Base-by-base conservation (phyloP, 2,113 vertebrate genomes). In the Anguilla rostrata region DNA sequence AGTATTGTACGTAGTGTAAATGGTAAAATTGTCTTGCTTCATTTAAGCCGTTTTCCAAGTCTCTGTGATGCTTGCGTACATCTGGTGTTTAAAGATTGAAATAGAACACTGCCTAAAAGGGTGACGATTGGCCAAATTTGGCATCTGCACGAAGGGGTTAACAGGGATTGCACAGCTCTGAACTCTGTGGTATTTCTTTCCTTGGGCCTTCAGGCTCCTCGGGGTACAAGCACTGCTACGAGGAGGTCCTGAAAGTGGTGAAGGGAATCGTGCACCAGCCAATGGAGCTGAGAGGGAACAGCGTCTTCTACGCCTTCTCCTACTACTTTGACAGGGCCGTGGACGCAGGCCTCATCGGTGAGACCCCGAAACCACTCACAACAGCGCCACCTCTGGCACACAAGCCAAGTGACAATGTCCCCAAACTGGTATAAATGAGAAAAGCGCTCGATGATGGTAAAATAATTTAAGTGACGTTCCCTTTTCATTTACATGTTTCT, bases 281-380 rank as follows among this genome's bases (percentile, higher is more conserved):
- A 0, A 90, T 95, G 15, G 96, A 98, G 89, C 92, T 98, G 9
- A 90, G 94, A 88, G 92, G 91, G 88, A 87, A 84, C 92, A 93
- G 92, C 34, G 93, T 94, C 84, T 98, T 99, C 93, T 99, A 98
- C 40, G 98, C 98, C 5, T 99, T 99, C 92, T 99, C 98, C 71
- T 99, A 99, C 91, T 99, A 99, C 88, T 99, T 97, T 75, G 98
- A 99, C 88, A 94, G 97, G 86, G 98, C 98, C 16, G 97, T 93
- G 88, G 98, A 99, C 41, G 96, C 96, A 4, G 94, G 96, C 87
- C 92, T 99, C 88, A 99, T 99, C 20, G 97, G 98, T 99, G 88
- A 96, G 94, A 89, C 83, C 12, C 60, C n/a, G 12, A 29, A 9
- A 85, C 2, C 11, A 0, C 43, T 9, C 66, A 39, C 20, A 15